Percentiles rank a stretch among this genome's conserved stretches.
phyloP scores from a whole-genome alignment of 2,888 invertebrate genomes.

The Euplexia lucipara region DNA sequence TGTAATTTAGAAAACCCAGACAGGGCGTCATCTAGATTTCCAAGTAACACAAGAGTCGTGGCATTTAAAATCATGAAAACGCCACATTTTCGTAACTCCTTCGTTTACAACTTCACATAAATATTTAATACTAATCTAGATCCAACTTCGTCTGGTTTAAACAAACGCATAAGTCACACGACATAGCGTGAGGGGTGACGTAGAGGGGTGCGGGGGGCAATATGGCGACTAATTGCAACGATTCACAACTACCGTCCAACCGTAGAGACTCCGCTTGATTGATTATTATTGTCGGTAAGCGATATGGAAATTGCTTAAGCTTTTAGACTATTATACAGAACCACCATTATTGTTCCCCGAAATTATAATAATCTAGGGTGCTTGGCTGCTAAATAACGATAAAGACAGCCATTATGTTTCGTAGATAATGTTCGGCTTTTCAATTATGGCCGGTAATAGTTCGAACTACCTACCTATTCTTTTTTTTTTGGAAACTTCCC shows the following conservation, averaged over 20 bases:
- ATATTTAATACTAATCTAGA: slow-evolving; percentile 54
- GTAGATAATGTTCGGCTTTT: slow-evolving; percentile 39
- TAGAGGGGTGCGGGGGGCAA: slow-evolving; percentile 65
- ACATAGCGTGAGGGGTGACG: slow-evolving; percentile 32
- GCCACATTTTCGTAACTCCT: slow-evolving; percentile 19
- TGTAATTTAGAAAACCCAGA: slow-evolving; percentile 30
- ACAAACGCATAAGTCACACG: slow-evolving; percentile 63
- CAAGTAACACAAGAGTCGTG: slow-evolving; percentile 27
- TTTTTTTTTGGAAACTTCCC: slow-evolving; percentile 2
- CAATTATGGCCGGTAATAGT: slow-evolving; percentile 42
- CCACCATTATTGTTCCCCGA: slow-evolving; percentile 51
- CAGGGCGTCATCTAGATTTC: slow-evolving; percentile 28
- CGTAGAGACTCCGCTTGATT: slow-evolving; percentile 78
- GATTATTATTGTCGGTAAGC: slow-evolving; percentile 78
- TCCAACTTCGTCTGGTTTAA: slow-evolving; percentile 55
- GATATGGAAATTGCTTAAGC: slow-evolving; percentile 73
- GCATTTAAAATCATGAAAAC: slow-evolving; percentile 12
- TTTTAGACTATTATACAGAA: slow-evolving; percentile 64
- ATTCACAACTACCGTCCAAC: slow-evolving; percentile 80
- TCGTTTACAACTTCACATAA: slow-evolving; percentile 30
- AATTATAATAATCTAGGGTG: slow-evolving; percentile 56
- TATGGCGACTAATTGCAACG: slow-evolving; percentile 83
- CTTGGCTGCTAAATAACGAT: slow-evolving; percentile 48
- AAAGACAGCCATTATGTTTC: slow-evolving; percentile 44
- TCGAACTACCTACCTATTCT: slow-evolving; percentile 30